Evolutionary conservation across 1,140 invertebrate species (phyloP).

Genomic region (Drosophila erecta): DNA sequence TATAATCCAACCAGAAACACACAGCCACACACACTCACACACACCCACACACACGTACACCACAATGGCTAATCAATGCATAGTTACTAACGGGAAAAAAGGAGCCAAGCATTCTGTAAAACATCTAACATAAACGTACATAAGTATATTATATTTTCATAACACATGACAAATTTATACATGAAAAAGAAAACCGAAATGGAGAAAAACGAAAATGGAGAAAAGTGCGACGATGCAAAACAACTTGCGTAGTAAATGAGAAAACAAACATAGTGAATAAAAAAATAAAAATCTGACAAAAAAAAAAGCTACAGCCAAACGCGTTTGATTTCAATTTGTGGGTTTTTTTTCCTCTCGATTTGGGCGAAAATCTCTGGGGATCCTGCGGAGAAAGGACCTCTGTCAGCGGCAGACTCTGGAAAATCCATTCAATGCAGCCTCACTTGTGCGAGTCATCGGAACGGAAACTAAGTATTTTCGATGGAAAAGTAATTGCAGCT

Average conservation of each 20-base stretch:
- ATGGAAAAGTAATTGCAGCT: conserved; percentile 44
- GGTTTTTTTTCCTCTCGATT: neutral
- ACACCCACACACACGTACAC: conserved; percentile 29
- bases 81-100: conserved; percentile 71
- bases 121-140: conserved; percentile 75
- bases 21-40: conserved; percentile 27
- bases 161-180: conserved; percentile 83
- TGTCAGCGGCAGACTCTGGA: conserved; percentile 28
- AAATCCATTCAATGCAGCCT: conserved; percentile 23
- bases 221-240: conserved; percentile 73
- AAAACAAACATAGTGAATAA: conserved; percentile 79
- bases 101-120: conserved; percentile 80
- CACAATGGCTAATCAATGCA: conserved; percentile 69
- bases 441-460: conserved; percentile 25
- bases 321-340: conserved; percentile 58
- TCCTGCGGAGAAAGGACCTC: neutral
- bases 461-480: conserved; percentile 46
- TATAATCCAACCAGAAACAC: conserved; percentile 54
- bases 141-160: conserved; percentile 83
- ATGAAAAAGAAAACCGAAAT: conserved; percentile 45
- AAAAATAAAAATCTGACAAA: conserved; percentile 78
- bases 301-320: conserved; percentile 61
- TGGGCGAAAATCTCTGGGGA: conserved; percentile 2
- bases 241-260: conserved; percentile 80
- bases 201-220: conserved; percentile 16